Evolutionary conservation across 1,140 invertebrate species (phyloP).

Genomic region (Cyclargus thomasi): DNA sequence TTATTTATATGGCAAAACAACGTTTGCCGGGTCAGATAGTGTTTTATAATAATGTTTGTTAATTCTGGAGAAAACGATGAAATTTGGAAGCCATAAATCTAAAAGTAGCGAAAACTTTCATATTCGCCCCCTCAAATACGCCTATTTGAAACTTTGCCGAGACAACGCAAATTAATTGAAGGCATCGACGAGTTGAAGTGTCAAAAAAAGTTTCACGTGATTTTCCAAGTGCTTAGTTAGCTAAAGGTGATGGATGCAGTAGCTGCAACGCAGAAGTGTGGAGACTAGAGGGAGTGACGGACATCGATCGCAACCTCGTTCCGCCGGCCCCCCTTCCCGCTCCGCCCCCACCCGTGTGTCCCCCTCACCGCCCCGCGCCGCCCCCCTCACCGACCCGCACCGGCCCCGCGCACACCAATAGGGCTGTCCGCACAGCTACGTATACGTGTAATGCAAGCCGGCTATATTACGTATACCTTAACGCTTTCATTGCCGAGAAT

Average conservation of each 20-base stretch:
- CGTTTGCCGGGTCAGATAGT: too few species aligned
- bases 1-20: too few species aligned
- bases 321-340: conserved; percentile 13
- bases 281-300: conserved; percentile 43
- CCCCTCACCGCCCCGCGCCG: conserved; percentile 17
- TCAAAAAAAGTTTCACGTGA: neutral
- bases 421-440: conserved; percentile 41
- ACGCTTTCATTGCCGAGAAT: conserved; percentile 8
- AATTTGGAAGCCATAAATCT: too few species aligned
- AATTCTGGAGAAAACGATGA: too few species aligned
- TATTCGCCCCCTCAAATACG: neutral
- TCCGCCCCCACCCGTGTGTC: neutral
- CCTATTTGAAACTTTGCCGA: neutral
- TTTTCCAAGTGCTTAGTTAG: conserved; percentile 23
- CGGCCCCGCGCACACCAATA: conserved; percentile 33
- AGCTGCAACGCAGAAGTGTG: conserved; percentile 54
- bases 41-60: too few species aligned
- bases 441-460: conserved; percentile 19
- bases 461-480: conserved; percentile 20
- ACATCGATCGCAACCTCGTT: conserved; percentile 53
- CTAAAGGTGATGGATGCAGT: conserved; percentile 53
- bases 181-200: neutral
- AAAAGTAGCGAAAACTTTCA: too few species aligned
- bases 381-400: conserved; percentile 18
- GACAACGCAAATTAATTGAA: neutral